Evolutionary conservation across 2,113 vertebrate species (phyloP).

Genomic region (Hydrochoerus hydrochaeris): DNA sequence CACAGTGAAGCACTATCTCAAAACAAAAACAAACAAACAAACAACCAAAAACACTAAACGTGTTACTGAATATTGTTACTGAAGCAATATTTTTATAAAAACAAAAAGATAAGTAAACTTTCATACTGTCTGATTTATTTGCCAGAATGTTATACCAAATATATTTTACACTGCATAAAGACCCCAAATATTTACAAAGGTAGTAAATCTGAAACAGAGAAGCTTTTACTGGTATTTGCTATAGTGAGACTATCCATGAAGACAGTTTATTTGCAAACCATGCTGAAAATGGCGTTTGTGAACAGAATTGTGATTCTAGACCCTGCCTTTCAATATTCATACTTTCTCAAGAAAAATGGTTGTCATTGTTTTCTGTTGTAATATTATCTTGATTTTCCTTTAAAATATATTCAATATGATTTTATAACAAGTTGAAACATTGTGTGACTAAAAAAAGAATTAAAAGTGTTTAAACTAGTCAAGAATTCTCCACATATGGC

Average conservation of each 20-base stretch:
- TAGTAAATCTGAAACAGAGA: constrained; percentile 8
- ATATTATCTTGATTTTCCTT: constrained; percentile 10
- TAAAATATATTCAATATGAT: not conserved
- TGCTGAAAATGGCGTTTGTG: not conserved
- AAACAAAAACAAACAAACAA: not conserved
- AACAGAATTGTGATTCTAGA: not conserved
- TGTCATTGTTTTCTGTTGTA: not conserved
- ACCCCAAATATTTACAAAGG: not conserved
- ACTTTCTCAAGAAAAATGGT: not conserved
- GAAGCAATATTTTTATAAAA: constrained; percentile 16
- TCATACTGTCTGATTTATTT: not conserved
- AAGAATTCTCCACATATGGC: not conserved
- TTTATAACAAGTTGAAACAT: not conserved
- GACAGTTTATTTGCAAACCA: not conserved
- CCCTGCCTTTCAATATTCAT: not conserved
- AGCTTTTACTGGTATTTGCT: not conserved
- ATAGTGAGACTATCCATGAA: not conserved
- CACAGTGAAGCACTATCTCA: not conserved
- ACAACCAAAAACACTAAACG: not conserved
- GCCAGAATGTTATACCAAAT: not conserved
- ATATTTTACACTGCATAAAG: not conserved
- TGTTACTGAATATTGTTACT: not conserved
- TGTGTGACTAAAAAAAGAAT: not conserved
- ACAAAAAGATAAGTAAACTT: not conserved
- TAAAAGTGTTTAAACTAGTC: not conserved